A percentile compares a stretch with the other conserved stretches of the same genome.
These are phyloP conservation scores for Dasyprocta punctata DNA, from an alignment of 2,113 vertebrate species.

Conservation along the genomic window DNA sequence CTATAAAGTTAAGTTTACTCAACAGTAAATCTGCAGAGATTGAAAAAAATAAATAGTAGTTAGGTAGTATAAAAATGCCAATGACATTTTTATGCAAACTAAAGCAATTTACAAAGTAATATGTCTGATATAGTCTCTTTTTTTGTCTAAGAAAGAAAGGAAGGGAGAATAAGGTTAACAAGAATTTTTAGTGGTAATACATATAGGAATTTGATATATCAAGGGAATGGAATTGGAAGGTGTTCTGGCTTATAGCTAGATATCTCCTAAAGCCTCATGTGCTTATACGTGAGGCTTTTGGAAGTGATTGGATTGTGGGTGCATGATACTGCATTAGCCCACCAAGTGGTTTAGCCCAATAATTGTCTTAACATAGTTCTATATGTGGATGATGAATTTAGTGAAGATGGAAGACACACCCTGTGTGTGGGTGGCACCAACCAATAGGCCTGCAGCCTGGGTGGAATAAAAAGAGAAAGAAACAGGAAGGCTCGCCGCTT, in stretches of 20 bases:
- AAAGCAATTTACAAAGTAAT: too few relatives aligned
- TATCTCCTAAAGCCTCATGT: background rate
- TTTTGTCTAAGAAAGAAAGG: background rate
- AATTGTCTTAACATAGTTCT: background rate
- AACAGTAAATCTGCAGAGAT: slow-evolving; percentile 84
- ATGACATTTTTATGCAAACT: too few relatives aligned
- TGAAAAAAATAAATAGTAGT: slow-evolving; percentile 26
- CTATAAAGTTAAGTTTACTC: slow-evolving; percentile 76
- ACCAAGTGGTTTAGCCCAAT: too few relatives aligned
- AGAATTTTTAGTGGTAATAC: background rate
- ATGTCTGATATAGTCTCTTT: too few relatives aligned
- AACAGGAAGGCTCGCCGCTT: background rate
- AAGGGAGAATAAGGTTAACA: background rate
- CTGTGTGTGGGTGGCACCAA: background rate
- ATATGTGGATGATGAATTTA: background rate
- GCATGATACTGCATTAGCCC: background rate
- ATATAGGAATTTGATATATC: background rate
- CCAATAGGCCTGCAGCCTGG: background rate
- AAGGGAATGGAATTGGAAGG: background rate
- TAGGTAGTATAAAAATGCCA: too few relatives aligned
- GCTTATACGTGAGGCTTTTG: background rate
- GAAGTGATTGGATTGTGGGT: background rate
- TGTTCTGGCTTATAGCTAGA: background rate
- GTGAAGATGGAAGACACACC: background rate
- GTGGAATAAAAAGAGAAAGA: background rate